Conservation (phyloP, 2,797 vertebrate species). For the Malacoraja senta region DNA sequence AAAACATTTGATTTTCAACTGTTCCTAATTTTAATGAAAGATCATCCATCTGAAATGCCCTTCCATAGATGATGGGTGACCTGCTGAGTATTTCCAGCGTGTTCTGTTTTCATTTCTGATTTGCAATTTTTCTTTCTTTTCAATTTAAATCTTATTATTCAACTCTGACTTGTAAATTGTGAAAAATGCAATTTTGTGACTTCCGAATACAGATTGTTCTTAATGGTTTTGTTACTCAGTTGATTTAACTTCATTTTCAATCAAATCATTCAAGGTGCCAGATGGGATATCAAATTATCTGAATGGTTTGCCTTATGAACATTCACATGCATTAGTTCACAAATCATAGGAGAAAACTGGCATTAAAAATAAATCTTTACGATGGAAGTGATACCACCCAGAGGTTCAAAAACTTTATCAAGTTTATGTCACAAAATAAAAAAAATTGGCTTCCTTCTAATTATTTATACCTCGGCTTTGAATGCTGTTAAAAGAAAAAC, state of each 20-base stretch:
- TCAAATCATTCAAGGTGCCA: background rate
- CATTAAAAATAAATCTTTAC: background rate
- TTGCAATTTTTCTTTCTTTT: no score
- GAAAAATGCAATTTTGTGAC: background rate
- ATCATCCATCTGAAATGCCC: no score
- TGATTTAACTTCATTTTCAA: background rate
- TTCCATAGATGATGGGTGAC: no score
- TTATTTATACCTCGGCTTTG: background rate
- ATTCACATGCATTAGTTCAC: background rate
- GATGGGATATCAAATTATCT: constrained; percentile 26
- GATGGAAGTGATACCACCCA: background rate
- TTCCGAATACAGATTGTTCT: background rate
- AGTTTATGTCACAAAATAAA: background rate
- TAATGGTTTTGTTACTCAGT: background rate
- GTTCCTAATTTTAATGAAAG: no score
- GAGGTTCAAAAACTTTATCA: background rate
- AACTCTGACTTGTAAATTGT: background rate
- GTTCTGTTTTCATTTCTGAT: background rate
- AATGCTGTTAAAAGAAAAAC: background rate
- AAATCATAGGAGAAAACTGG: background rate
- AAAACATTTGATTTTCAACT: no score
- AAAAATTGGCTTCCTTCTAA: background rate
- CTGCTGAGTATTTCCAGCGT: no score
- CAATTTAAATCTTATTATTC: background rate
- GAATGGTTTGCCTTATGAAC: background rate